A percentile compares a stretch with the other conserved stretches of the same genome.
phyloP scores from a whole-genome alignment of 2,113 vertebrate genomes.

The Chlorodrepanis virens region DNA sequence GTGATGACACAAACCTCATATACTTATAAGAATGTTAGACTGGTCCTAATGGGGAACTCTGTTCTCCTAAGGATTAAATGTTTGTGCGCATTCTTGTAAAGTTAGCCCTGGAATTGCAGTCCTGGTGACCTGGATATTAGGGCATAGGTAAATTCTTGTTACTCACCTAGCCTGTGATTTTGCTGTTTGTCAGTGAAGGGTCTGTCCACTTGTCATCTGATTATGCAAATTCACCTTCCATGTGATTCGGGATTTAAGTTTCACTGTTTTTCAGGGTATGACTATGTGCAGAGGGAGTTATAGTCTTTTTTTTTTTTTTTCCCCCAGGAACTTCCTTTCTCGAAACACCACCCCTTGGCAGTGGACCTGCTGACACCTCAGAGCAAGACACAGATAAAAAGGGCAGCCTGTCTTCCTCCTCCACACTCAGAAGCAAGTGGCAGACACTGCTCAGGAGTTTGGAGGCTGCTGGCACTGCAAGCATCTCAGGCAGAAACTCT shows the following conservation, averaged over 20 bases:
- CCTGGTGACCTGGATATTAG: neutral
- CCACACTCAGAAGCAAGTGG: neutral
- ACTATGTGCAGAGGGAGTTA: conserved; percentile 46
- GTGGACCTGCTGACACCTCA: conserved; percentile 45
- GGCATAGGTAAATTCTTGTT: neutral
- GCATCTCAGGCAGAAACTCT: neutral
- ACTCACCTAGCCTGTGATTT: conserved; percentile 20
- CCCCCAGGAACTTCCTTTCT: conserved; percentile 29
- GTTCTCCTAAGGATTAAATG: neutral
- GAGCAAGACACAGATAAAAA: conserved; percentile 46
- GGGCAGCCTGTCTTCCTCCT: conserved; percentile 19
- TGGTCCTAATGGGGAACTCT: neutral
- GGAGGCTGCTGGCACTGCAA: neutral
- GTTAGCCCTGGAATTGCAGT: neutral
- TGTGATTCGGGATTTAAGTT: conserved; percentile 4
- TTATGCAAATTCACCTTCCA: conserved; percentile 39
- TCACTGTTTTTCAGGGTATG: conserved; percentile 26
- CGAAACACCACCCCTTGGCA: conserved; percentile 60
- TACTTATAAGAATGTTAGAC: neutral
- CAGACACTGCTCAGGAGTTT: conserved; percentile 17
- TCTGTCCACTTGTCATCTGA: conserved; percentile 31
- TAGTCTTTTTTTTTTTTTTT: neutral
- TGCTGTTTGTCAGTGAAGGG: conserved; percentile 20
- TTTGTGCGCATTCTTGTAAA: neutral
- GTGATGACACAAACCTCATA: neutral